A percentile compares a stretch with the other conserved stretches of the same genome.
phyloP scores from a whole-genome alignment of 1,140 invertebrate genomes.

The Parasteatoda tepidariorum region DNA sequence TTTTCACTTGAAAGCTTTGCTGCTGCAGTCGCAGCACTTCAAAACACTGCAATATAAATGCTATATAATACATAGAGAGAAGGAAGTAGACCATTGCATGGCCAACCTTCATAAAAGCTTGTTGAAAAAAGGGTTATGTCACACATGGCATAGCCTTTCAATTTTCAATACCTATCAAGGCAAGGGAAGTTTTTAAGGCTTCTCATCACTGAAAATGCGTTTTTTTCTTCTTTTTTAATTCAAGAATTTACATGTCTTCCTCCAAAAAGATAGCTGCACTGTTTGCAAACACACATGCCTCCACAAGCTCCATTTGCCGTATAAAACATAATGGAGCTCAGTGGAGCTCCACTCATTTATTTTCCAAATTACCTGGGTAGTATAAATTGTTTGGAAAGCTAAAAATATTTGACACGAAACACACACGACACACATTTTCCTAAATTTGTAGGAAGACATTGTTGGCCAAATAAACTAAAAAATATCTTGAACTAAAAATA shows the following conservation, averaged over 20 bases:
- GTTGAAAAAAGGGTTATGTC: neutral
- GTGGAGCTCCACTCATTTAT: neutral
- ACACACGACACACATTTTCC: constrained; percentile 12
- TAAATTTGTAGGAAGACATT: constrained; percentile 51
- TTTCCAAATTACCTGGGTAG: too few relatives aligned
- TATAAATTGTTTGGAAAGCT: neutral
- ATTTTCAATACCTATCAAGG: neutral
- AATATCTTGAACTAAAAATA: too few relatives aligned
- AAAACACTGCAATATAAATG: constrained; percentile 38
- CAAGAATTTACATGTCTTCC: neutral
- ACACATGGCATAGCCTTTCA: constrained; percentile 8
- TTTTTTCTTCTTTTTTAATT: too few relatives aligned
- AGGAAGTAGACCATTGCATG: constrained; percentile 31
- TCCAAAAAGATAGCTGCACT: neutral
- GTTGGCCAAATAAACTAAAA: constrained; percentile 53
- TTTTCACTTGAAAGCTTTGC: too few relatives aligned
- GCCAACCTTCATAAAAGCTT: neutral
- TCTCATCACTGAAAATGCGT: neutral
- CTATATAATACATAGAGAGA: constrained; percentile 27
- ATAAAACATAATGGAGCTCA: neutral
- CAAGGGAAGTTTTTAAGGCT: constrained; percentile 11
- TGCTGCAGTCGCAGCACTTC: constrained; percentile 47
- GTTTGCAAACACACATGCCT: neutral
- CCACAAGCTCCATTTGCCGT: neutral
- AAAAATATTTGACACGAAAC: constrained; percentile 33